Base-by-base conservation (phyloP, 2,888 invertebrate species). In the Gymnocheta viridis region DNA sequence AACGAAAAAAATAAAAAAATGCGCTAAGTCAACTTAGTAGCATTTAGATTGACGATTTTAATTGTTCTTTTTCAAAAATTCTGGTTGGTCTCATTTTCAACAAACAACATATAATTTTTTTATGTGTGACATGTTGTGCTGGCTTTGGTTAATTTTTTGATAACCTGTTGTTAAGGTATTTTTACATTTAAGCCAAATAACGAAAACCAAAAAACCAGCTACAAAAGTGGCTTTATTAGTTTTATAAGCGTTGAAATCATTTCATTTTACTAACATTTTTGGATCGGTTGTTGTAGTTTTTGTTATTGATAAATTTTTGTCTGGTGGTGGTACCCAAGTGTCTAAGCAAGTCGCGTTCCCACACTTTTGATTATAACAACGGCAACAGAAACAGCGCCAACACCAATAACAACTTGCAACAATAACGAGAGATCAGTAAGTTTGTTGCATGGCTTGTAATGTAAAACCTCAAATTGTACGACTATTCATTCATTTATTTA, bases 291-390 rank as follows among this genome's bases (percentile, higher is more conserved):
- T 35, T 51, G 27, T 35, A 19, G 38, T 29, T 19, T 17, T 27
- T 74, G 29, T 12, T 49, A 7, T 19, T 58, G 47, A 27, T 47
- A 49, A 62, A 64, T 62, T 51, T 74, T 60, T 74, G 32, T 41
- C 44, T 56, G 44, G 41, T 64, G 44, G 41, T 64, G 78, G 82
- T 78, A 78, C 72, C 82, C 82, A 78, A 79, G 82, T 78, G 82
- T 82, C 78, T 73, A 69, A 78, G 72, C 73, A 51, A 78, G 72
- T 73, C 73, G 78, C 82, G 82, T 82, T 82, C 82, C 82, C 82
- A 82, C 82, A 82, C 82, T 82, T 82, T 82, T 72, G 82, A 49
- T 77, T 77, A 74, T 62, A 35, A 22, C 17, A 67, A 66, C 58
- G 12, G 24, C 38, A 35, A 38, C 32, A 64, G 44, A 19, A 54